A percentile compares a stretch with the other conserved stretches of the same genome.
Conservation (phyloP, 2,888 invertebrate species). For the Drosophila cyrtoloma region DNA sequence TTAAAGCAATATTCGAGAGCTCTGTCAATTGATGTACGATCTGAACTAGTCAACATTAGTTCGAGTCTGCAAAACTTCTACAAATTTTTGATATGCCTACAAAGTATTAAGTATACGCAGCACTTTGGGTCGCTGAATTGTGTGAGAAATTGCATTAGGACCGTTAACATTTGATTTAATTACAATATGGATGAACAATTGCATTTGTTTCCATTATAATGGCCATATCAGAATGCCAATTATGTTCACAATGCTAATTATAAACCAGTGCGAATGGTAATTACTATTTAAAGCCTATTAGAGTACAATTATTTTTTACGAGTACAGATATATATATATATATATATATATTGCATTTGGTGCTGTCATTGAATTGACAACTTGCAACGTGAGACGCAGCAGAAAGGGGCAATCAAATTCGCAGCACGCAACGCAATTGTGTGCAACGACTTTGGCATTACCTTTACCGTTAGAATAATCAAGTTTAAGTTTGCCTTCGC, state of each 20-base stretch:
- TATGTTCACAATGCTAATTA: conserved; percentile 30
- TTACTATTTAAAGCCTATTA: conserved; percentile 27
- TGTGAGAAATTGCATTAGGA: not conserved
- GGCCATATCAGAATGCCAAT: conserved; percentile 1
- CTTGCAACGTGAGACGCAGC: conserved; percentile 18
- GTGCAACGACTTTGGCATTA: conserved; percentile 53
- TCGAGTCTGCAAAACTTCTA: not conserved
- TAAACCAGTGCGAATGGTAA: conserved; percentile 39
- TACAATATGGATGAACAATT: conserved; percentile 14
- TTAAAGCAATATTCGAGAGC: not conserved
- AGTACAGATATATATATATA: conserved; percentile 8
- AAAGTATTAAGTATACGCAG: not conserved
- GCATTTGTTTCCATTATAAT: conserved; percentile 4
- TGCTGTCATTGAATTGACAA: conserved; percentile 63
- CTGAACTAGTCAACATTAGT: not conserved
- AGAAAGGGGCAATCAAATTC: conserved; percentile 1
- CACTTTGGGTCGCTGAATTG: not conserved
- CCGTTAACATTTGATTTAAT: conserved; percentile 3
- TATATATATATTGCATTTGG: conserved; percentile 25
- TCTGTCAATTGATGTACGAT: not conserved
- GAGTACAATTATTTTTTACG: not conserved
- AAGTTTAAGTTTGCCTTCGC: conserved; percentile 53
- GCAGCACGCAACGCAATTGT: conserved; percentile 25
- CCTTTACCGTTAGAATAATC: conserved; percentile 54
- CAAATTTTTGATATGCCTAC: not conserved